Evolutionary conservation across 1,140 invertebrate species (phyloP).

Genomic region (Trichonephila clavata): DNA sequence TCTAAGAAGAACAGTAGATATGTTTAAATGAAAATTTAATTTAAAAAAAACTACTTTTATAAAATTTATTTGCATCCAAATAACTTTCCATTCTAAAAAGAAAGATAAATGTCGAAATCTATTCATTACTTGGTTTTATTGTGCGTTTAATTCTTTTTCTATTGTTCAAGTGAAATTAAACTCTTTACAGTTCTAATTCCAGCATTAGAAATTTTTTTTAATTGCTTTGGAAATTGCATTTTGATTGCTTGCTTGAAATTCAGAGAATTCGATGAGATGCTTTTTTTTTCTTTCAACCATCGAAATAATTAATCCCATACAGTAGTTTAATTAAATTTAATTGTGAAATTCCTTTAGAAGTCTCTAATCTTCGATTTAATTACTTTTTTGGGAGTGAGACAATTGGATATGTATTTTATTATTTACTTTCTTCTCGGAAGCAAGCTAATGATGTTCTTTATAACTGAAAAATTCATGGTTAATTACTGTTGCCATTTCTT

Average conservation of each 20-base stretch:
- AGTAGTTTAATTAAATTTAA: background rate
- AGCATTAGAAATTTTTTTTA: background rate
- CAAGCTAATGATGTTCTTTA: background rate
- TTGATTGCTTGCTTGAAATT: background rate
- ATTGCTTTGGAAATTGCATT: background rate
- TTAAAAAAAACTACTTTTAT: too few relatives aligned
- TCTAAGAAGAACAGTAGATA: too few relatives aligned
- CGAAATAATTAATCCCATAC: background rate
- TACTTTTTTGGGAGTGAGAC: background rate
- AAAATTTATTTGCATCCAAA: too few relatives aligned
- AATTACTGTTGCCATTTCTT: background rate
- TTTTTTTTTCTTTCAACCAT: background rate
- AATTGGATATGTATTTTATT: background rate
- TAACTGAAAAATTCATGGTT: background rate
- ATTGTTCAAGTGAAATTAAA: background rate
- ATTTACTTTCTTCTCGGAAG: background rate
- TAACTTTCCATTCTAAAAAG: too few relatives aligned
- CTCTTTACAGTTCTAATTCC: background rate
- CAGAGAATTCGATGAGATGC: background rate
- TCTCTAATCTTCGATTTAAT: background rate
- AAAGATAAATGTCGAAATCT: too few relatives aligned
- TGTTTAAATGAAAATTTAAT: too few relatives aligned
- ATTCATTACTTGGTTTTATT: too few relatives aligned
- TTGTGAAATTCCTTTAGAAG: background rate
- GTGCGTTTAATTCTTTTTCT: background rate